Percentiles rank a stretch among this genome's conserved stretches.
These are phyloP conservation scores for Myotis myotis DNA, from an alignment of 2,797 vertebrate genomes.

Conservation along the genomic window DNA sequence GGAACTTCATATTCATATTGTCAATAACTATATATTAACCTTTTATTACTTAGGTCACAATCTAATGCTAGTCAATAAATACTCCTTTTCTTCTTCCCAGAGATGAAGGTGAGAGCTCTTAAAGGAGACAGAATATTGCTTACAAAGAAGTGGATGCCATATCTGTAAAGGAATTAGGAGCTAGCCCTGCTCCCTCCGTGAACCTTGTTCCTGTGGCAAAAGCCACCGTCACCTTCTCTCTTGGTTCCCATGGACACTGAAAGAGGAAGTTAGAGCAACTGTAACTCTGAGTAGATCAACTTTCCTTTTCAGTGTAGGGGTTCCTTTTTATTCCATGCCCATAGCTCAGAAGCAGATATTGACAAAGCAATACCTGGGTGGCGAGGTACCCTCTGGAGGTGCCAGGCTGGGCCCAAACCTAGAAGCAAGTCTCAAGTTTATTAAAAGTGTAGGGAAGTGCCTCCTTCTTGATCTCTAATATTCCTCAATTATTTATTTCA, in stretches of 20 bases:
- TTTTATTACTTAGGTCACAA: background rate
- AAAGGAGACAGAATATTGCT: background rate
- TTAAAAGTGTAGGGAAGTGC: background rate
- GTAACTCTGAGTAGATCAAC: background rate
- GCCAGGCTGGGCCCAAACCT: background rate
- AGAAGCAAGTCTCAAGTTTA: background rate
- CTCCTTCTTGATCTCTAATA: background rate
- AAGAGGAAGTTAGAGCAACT: background rate
- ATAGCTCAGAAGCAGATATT: background rate
- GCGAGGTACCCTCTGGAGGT: background rate
- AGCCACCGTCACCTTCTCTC: background rate
- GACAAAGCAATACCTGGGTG: background rate
- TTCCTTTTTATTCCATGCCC: background rate
- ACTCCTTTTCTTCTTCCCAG: background rate
- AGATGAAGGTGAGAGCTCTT: background rate
- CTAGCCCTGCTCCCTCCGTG: background rate
- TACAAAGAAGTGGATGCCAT: background rate
- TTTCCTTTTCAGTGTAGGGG: background rate
- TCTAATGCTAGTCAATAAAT: background rate
- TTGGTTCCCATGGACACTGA: background rate
- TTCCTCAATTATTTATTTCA: background rate
- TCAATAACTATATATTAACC: background rate
- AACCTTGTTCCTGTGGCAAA: background rate
- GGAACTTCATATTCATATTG: background rate
- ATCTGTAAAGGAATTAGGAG: background rate